Conservation (phyloP, 2,797 vertebrate genomes). For the Coranthus polyacanthus region DNA sequence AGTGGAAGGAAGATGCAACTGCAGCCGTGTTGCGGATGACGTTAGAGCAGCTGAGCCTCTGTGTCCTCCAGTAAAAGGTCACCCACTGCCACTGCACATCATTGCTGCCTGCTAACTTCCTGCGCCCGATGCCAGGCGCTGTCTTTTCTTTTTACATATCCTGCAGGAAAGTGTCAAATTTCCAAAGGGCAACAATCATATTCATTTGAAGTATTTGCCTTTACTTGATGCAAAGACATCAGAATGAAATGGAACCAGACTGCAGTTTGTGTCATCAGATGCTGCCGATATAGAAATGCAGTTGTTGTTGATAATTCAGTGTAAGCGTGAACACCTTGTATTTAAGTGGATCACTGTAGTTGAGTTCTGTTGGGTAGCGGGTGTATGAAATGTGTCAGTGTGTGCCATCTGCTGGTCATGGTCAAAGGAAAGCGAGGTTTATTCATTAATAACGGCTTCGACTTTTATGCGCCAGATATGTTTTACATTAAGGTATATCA, state of each 20-base stretch:
- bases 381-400: slow-evolving; percentile 23
- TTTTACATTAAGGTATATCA: neutral
- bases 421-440: neutral
- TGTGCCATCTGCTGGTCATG: slow-evolving; percentile 71
- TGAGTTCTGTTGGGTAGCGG: neutral
- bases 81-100: slow-evolving; percentile 77
- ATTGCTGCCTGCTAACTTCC: slow-evolving; percentile 70
- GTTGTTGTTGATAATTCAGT: no score
- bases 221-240: no score
- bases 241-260: no score
- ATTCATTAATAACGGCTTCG: neutral
- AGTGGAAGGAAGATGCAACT: slow-evolving; percentile 55
- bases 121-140: slow-evolving; percentile 48
- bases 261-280: no score
- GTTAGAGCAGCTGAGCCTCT: slow-evolving; percentile 74
- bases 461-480: neutral
- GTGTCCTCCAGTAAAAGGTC: slow-evolving; percentile 88
- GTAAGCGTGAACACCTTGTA: no score
- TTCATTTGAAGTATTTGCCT: neutral
- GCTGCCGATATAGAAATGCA: no score
- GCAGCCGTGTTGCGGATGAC: slow-evolving; percentile 72
- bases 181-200: slow-evolving; percentile 19
- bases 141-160: slow-evolving; percentile 47
- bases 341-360: neutral
- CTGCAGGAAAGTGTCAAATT: slow-evolving; percentile 57